Evolutionary conservation across 2,113 vertebrate genomes (phyloP).

Genomic region (Heterochromis multidens): DNA sequence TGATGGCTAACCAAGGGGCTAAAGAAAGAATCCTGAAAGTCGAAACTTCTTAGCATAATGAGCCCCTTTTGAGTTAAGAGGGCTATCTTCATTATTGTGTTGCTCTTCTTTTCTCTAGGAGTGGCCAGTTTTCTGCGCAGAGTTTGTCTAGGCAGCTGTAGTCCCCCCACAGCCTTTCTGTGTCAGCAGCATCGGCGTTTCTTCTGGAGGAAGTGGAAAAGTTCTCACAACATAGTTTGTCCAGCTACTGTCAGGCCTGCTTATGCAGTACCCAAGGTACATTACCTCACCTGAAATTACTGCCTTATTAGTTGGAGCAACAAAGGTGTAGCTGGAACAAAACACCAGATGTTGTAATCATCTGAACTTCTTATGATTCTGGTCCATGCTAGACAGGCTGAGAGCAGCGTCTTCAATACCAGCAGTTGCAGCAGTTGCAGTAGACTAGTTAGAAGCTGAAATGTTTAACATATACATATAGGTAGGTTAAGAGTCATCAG

Average conservation of each 20-base stretch:
- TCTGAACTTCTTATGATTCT: not conserved
- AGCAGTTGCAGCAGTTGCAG: not conserved
- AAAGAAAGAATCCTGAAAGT: not conserved
- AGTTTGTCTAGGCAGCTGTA: not conserved
- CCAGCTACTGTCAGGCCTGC: constrained; percentile 69
- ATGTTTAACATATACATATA: not conserved
- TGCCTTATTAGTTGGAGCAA: not conserved
- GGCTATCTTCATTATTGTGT: not conserved
- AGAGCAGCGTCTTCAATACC: not conserved
- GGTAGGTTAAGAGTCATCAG: not conserved
- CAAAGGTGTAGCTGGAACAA: not conserved
- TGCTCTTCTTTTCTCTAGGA: constrained; percentile 20
- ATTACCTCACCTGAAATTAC: not conserved
- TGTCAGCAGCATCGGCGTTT: constrained; percentile 60
- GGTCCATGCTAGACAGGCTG: not conserved
- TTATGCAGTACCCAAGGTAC: constrained; percentile 75
- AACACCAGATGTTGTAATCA: not conserved
- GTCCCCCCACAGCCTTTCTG: not conserved
- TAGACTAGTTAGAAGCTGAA: not conserved
- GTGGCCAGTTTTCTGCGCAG: constrained; percentile 39
- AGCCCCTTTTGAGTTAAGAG: not conserved
- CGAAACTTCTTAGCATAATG: not conserved
- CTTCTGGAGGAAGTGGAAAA: constrained; percentile 74
- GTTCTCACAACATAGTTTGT: constrained; percentile 62
- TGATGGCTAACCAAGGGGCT: not conserved